Base-by-base conservation (phyloP, 1,140 invertebrate genomes). In the Euglossa dilemma region DNA sequence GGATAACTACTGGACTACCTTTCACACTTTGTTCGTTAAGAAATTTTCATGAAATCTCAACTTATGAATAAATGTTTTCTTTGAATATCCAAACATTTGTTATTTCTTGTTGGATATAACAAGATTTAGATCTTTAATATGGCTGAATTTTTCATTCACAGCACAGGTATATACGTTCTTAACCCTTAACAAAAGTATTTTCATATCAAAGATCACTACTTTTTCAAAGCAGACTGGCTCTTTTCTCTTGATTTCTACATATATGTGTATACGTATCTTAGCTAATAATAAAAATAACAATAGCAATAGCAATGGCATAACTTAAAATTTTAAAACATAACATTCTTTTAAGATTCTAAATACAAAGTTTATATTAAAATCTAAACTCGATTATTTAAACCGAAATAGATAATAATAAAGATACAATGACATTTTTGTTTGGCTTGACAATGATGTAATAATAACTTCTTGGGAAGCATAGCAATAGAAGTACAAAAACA, bases 101-200 rank as follows among this genome's bases (percentile, higher is more conserved):
- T 45, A 23, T 52, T 45, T 16, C 14, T 28, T 80, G 50, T 80
- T 50, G 50, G 45, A 36, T 6, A 57, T 75, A 69, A 72, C 57
- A 80, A 75, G 56, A 70, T 18, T 72, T 70, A 83, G 23, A 61
- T 75, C 18, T 57, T 52, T 47, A 25, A 54, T 63, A 76, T 70
- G 64, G 45, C 61, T 70, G 69, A 85, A 59, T 69, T 12, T 59
- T 76, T 72, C 20, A n/a, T 82, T 81, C 64, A 82, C 70, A 85
- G 70, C 57, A 63, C 50, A 23, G 8, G 43, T 57, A 50, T 28
- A 59, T 25, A 45, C 50, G 14, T 14, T 20, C n/a, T 69, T 72
- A 59, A 57, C 75, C 50, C 75, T 63, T 83, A 71, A 78, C 56
- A 45, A 64, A 70, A 78, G 54, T 16, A 78, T 14, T 25, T 8